Conservation (phyloP, 2,888 invertebrate genomes). For the Caenorhabditis panamensis region DNA sequence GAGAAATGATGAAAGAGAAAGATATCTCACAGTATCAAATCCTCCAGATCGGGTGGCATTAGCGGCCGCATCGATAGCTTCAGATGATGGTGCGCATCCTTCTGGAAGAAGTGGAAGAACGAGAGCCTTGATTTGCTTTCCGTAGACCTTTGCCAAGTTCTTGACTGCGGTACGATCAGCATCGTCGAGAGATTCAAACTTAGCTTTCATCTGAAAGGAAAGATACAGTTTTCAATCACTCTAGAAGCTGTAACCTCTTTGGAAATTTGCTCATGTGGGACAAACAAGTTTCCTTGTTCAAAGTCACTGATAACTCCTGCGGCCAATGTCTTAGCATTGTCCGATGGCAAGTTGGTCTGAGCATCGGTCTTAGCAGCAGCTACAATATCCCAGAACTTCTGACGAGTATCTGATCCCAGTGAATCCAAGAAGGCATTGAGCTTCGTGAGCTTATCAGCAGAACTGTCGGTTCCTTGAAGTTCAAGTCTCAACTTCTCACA, state of each 20-base stretch:
- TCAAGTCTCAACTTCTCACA: slow-evolving; percentile 40
- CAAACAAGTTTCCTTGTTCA: slow-evolving; percentile 47
- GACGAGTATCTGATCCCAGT: slow-evolving; percentile 27
- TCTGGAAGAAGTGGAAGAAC: slow-evolving; percentile 45
- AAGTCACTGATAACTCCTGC: slow-evolving; percentile 33
- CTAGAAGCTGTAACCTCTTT: not conserved
- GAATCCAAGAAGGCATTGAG: slow-evolving; percentile 47
- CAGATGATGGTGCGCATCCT: slow-evolving; percentile 24
- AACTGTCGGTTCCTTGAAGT: slow-evolving; percentile 38
- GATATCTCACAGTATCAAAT: slow-evolving; percentile 54
- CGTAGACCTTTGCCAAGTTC: slow-evolving; percentile 56
- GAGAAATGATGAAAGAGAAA: too few species aligned
- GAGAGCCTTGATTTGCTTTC: slow-evolving; percentile 55
- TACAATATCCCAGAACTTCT: slow-evolving; percentile 51
- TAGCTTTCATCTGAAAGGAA: slow-evolving; percentile 47
- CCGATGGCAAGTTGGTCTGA: slow-evolving; percentile 33
- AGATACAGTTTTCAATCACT: not conserved
- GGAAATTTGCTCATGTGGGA: slow-evolving; percentile 18
- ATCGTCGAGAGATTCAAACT: slow-evolving; percentile 39
- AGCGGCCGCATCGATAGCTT: slow-evolving; percentile 14
- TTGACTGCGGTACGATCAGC: slow-evolving; percentile 54
- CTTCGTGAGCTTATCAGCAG: slow-evolving; percentile 34
- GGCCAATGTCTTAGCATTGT: slow-evolving; percentile 35
- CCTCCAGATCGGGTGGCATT: slow-evolving; percentile 19
- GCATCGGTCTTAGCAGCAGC: slow-evolving; percentile 57